Base-by-base conservation (phyloP, 2,888 invertebrate genomes). In the Scaptomyza caliginosa region DNA sequence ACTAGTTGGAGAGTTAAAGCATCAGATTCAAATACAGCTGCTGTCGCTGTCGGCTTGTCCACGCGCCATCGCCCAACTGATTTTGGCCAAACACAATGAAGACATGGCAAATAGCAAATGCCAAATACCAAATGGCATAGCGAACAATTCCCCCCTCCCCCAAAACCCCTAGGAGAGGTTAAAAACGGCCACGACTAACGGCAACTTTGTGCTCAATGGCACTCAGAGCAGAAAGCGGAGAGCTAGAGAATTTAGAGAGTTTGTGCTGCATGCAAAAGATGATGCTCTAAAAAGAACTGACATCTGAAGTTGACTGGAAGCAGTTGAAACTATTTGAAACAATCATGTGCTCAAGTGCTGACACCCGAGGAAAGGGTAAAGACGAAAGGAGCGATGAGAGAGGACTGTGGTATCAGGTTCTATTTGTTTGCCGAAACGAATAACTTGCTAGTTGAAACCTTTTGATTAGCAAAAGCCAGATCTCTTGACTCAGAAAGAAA, bases 51-150 rank as follows among this genome's bases (percentile, higher is more conserved):
- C 19, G 45, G 28, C 30, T 45, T 58, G 75, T 74, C 75, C 72
- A 70, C 70, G 74, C 52, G 67, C 60, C 74, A 58, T 64, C 57
- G 78, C 66, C 82, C 72, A 68, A 78, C 79, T 69, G 79, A 81
- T 85, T 85, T 77, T 63, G 56, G 69, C 50, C 60, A 57, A 73
- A 62, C 49, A 66, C 78, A 69, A 77, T 78, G 56, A 85, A 80
- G 86, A 78, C 76, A 75, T 78, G 13, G 48, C 28, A 74, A 74
- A 57, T 67, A 26, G 45, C 36, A 64, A 67, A 59, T 46, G 23
- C 38, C 19, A 56, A 49, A 57, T 34, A 19, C 49, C 32, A 58
- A 54, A 65, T 62, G 48, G 60, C 39, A 69, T 21, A 17, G 11
- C 10, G 63, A 68, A 58, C 50, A 66, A 43, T 39, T 36, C 49